Evolutionary conservation across 2,888 invertebrate genomes (phyloP).

Genomic region (Suillia variegata): DNA sequence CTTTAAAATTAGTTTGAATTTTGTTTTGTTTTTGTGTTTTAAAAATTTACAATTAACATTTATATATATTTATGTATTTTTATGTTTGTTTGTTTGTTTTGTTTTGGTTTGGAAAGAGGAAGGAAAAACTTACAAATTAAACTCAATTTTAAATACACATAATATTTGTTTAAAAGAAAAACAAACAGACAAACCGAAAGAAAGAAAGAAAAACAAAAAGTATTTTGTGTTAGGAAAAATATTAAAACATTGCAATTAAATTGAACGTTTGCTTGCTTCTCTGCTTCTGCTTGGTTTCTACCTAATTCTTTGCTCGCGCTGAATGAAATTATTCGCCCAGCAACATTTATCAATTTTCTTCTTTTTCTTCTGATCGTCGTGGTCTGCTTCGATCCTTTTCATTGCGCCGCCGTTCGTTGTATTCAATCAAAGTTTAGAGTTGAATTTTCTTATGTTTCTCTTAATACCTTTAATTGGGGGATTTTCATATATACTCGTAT

Average conservation of each 20-base stretch:
- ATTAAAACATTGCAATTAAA: constrained; percentile 21
- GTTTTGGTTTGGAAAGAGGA: too few relatives aligned
- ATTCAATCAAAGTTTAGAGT: too few relatives aligned
- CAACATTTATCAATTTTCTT: too few relatives aligned
- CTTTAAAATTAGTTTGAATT: background rate
- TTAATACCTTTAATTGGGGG: background rate
- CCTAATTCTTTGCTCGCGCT: constrained; percentile 7
- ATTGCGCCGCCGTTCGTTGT: too few relatives aligned
- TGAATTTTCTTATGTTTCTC: too few relatives aligned
- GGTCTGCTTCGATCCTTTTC: too few relatives aligned
- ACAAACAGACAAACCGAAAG: background rate
- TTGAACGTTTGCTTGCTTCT: constrained; percentile 2
- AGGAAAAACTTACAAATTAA: background rate
- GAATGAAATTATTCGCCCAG: too few relatives aligned
- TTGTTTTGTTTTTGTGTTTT: background rate
- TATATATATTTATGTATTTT: constrained; percentile 7
- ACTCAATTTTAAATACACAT: background rate
- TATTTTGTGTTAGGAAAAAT: constrained; percentile 18
- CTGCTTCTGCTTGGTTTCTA: background rate
- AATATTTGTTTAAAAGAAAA: too few relatives aligned
- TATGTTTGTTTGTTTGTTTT: constrained; percentile 16
- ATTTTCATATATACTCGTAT: background rate
- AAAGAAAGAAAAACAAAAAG: constrained; percentile 17
- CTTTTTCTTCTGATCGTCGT: too few relatives aligned
- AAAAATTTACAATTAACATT: background rate